Evolutionary conservation across 1,140 invertebrate species (phyloP), one percentile per base, ranked within the genome.

Genomic region (Zophobas morio): DNA sequence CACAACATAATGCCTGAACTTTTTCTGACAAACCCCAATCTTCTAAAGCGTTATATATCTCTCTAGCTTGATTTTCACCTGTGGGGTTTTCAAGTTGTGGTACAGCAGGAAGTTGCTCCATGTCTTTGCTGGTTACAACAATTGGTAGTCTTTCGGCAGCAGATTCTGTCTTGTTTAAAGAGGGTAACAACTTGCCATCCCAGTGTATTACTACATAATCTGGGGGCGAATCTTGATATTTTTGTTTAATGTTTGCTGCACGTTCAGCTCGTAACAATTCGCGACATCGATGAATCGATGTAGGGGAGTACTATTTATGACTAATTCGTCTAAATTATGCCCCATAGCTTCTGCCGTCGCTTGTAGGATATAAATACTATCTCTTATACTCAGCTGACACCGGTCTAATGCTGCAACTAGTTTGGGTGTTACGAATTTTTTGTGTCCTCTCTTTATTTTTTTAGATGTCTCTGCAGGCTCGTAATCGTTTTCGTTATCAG

Each of bases 91-190:
- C 20, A 20, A 20, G 20, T 20, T 20, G 20, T 20, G 20, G 20
- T 20, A 20, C 20, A 20, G 20, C 20, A 20, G 20, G 20, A 20
- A 20, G 20, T 20, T 20, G 20, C 20, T 20, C 20, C 20, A 20
- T 20, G 20, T 20, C 20, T 20, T 20, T 20, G 20, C 42, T 46
- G 49, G 79, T 71, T 70, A 76, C 75, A 71, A 78, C 70, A 75
- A 81, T 78, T 46, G 79, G 80, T 54, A 82, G 57, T 42, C 76
- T 54, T 77, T 79, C 81, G 81, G 81, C 78, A 82, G 80, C 80
- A 53, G 72, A 75, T 63, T 56, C 82, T 75, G 75, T 63, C 51
- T 47, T 47, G 49, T 78, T 76, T 70, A 81, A 57, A 1, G 37
- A 51, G 74, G 76, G 78, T 78, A 81, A 79, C 60, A 81, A 56